Evolutionary conservation across 2,797 vertebrate genomes (phyloP).

Genomic region (Anabacerthia variegaticeps): DNA sequence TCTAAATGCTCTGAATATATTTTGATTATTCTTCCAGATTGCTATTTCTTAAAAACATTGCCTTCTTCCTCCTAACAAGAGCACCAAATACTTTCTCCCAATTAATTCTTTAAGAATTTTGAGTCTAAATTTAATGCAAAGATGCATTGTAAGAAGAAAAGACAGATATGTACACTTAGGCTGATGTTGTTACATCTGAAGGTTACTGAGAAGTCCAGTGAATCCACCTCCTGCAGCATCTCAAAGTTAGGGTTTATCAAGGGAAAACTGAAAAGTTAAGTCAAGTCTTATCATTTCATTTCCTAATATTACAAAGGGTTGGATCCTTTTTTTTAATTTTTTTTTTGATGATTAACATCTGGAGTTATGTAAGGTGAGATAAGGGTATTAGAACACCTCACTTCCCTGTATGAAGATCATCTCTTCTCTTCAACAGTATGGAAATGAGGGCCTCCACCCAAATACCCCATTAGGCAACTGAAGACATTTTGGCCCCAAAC

Average conservation of each 20-base stretch:
- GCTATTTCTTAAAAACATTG: not conserved
- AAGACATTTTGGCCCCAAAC: conserved; percentile 1
- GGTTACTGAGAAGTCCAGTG: not conserved
- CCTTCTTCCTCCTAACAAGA: not conserved
- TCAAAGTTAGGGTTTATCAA: conserved; percentile 34
- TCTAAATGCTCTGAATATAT: not conserved
- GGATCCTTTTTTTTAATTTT: not conserved
- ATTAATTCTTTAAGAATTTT: not conserved
- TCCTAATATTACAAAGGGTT: conserved; percentile 44
- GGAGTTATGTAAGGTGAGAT: conserved; percentile 48
- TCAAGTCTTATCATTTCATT: conserved; percentile 35
- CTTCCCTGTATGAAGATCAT: conserved; percentile 35
- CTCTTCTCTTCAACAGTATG: not conserved
- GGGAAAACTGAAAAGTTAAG: conserved; percentile 31
- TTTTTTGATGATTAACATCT: conserved; percentile 58
- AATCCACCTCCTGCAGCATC: not conserved
- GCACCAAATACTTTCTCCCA: not conserved
- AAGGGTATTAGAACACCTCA: conserved; percentile 38
- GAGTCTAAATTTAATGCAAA: not conserved
- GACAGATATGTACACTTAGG: not conserved
- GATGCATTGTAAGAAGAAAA: not conserved
- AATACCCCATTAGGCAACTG: conserved; percentile 3
- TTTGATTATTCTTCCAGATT: not conserved
- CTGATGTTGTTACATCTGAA: not conserved
- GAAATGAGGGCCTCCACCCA: conserved; percentile 54